These are phyloP conservation scores for Aphodius granarius DNA, from an alignment of 2,888 invertebrate genomes.

Conservation along the genomic window DNA sequence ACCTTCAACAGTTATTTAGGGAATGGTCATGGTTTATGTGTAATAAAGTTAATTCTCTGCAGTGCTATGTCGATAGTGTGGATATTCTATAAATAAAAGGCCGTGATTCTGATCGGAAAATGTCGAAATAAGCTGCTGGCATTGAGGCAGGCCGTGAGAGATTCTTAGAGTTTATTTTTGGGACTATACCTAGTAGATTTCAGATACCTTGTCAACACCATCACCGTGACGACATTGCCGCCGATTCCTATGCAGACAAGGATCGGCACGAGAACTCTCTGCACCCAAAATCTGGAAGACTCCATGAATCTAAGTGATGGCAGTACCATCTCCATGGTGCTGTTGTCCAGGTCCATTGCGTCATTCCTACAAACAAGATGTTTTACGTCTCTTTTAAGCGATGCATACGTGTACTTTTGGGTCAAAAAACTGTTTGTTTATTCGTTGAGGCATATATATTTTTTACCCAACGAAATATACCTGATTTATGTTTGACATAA, in stretches of 20 bases:
- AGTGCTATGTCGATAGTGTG: not conserved
- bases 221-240: constrained; percentile 64
- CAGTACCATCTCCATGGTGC: not conserved
- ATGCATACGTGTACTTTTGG: too few relatives aligned
- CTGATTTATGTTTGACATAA: too few relatives aligned
- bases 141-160: constrained; percentile 2
- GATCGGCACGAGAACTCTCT: constrained; percentile 65
- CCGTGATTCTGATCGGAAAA: not conserved
- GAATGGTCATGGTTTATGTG: too few relatives aligned
- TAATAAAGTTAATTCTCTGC: not conserved
- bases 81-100: not conserved
- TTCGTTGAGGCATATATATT: too few relatives aligned
- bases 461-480: too few relatives aligned
- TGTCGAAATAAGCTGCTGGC: not conserved
- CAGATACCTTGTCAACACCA: constrained; percentile 59
- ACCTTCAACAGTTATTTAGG: too few relatives aligned
- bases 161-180: not conserved
- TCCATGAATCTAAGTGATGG: constrained; percentile 43
- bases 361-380: not conserved
- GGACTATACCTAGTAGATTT: constrained; percentile 1
- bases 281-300: constrained; percentile 59
- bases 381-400: not conserved
- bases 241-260: constrained; percentile 68
- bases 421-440: too few relatives aligned
- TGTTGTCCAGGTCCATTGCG: not conserved